Base-by-base conservation (phyloP, 2,888 invertebrate genomes). In the Agapostemon virescens region DNA sequence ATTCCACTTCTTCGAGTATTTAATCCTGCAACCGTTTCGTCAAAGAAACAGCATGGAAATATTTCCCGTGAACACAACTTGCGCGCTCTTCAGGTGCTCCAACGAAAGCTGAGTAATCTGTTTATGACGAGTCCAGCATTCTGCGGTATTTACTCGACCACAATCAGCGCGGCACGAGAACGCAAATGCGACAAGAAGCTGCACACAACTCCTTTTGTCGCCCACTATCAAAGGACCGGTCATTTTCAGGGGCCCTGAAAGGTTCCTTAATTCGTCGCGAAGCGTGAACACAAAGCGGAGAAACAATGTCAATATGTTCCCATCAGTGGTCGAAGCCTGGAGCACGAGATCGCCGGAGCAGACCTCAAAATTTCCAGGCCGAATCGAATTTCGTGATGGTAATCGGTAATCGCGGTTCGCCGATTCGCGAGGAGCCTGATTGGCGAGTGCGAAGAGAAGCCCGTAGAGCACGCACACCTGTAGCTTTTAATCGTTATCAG, bases 281-380 rank as follows among this genome's bases (percentile, higher is more conserved):
- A 69, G 40, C 64, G 49, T 55, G 69, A 72, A 72, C 40, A 72
- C 55, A 63, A 68, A 64, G 64, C 45, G 30, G 63, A 7, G 45
- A 23, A 58, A 66, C 26, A 38, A 38, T 40, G 70, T 40, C 75
- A 70, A 75, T 79, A 79, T 72, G 68, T 79, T 64, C n/a, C 15
- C 23, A 45, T 64, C 69, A 38, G 17, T 17, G 26, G 61, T 30
- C 40, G 49, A 33, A 6, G 23, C n/a, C 58, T 36, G 61, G 67
- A 61, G 78, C 78, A 36, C 52, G 33, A 52, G 70, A 78, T 67
- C 58, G 69, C 2, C 7, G 23, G 15, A 15, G 9, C 55, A 33
- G 49, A 23, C 38, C 40, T 45, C 64, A 55, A 79, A 77, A 71
- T 71, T 67, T 79, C 52, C 55, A 20, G 1, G 1, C 63, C 2